These are phyloP conservation scores for Venustaconcha ellipsiformis DNA, from an alignment of 1,140 invertebrate genomes.

Conservation along the genomic window DNA sequence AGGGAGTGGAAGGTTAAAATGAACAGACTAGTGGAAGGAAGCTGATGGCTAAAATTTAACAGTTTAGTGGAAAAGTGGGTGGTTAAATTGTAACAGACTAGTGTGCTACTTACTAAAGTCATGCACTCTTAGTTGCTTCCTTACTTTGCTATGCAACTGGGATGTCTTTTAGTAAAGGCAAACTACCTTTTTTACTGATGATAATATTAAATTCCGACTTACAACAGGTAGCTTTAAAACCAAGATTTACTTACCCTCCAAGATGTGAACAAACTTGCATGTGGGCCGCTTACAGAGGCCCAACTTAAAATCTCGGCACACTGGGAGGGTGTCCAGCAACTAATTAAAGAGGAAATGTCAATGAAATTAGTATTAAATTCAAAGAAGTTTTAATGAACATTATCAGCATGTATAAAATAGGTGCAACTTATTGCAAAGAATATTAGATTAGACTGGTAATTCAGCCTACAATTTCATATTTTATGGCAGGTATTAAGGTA, in stretches of 20 bases:
- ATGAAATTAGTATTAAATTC: too few relatives aligned
- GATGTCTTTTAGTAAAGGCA: background rate
- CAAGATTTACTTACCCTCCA: conserved; percentile 82
- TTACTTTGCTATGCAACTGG: background rate
- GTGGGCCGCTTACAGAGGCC: conserved; percentile 93
- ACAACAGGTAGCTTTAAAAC: background rate
- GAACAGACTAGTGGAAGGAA: too few relatives aligned
- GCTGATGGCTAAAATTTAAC: too few relatives aligned
- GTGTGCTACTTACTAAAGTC: background rate
- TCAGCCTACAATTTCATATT: too few relatives aligned
- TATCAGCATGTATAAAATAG: too few relatives aligned
- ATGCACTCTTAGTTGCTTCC: background rate
- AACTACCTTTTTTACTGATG: background rate
- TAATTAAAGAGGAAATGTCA: conserved; percentile 67
- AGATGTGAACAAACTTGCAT: conserved; percentile 96
- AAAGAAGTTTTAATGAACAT: too few relatives aligned
- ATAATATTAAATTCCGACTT: background rate
- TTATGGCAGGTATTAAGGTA: too few relatives aligned
- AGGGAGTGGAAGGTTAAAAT: too few relatives aligned
- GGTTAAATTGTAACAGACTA: background rate
- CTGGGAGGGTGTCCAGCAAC: conserved; percentile 99
- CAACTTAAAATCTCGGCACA: conserved; percentile 98
- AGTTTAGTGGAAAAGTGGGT: too few relatives aligned
- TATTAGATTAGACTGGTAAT: too few relatives aligned
- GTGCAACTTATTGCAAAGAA: too few relatives aligned